Conservation (phyloP, 2,888 invertebrate species). For the Cancer borealis region DNA sequence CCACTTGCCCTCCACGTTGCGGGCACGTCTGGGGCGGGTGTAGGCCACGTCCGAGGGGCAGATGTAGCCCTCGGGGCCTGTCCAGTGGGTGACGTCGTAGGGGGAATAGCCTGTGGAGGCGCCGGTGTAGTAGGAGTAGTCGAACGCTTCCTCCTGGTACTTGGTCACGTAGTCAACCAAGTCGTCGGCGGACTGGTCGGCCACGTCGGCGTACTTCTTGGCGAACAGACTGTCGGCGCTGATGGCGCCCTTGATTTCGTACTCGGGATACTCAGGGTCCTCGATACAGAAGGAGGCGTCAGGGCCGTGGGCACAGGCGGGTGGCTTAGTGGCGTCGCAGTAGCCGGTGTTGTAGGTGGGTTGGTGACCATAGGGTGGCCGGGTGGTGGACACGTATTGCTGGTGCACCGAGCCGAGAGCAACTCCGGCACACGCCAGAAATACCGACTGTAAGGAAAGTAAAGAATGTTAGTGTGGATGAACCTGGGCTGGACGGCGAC, state of each 20-base stretch:
- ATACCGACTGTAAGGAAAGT: slow-evolving; percentile 38
- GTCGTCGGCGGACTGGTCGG: slow-evolving; percentile 78
- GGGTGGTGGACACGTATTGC: slow-evolving; percentile 63
- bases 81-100: slow-evolving; percentile 77
- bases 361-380: slow-evolving; percentile 75
- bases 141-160: slow-evolving; percentile 78
- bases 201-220: slow-evolving; percentile 78
- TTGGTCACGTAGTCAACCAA: slow-evolving; percentile 78
- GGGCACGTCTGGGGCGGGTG: slow-evolving; percentile 78
- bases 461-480: slow-evolving; percentile 3
- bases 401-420: slow-evolving; percentile 55
- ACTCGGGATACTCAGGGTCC: slow-evolving; percentile 78
- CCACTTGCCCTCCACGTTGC: slow-evolving; percentile 78
- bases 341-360: slow-evolving; percentile 72
- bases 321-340: slow-evolving; percentile 78
- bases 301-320: slow-evolving; percentile 77
- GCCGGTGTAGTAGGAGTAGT: slow-evolving; percentile 78
- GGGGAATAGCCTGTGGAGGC: slow-evolving; percentile 77
- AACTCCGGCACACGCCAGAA: slow-evolving; percentile 61
- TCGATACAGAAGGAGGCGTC: slow-evolving; percentile 77
- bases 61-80: slow-evolving; percentile 78
- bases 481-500: slow-evolving; percentile 33
- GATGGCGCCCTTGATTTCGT: slow-evolving; percentile 78
- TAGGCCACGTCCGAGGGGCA: slow-evolving; percentile 78
- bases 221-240: slow-evolving; percentile 77